A percentile compares a stretch with the other conserved stretches of the same genome.
These are phyloP conservation scores for Platichthys flesus DNA, from an alignment of 2,113 vertebrate genomes.

Conservation along the genomic window DNA sequence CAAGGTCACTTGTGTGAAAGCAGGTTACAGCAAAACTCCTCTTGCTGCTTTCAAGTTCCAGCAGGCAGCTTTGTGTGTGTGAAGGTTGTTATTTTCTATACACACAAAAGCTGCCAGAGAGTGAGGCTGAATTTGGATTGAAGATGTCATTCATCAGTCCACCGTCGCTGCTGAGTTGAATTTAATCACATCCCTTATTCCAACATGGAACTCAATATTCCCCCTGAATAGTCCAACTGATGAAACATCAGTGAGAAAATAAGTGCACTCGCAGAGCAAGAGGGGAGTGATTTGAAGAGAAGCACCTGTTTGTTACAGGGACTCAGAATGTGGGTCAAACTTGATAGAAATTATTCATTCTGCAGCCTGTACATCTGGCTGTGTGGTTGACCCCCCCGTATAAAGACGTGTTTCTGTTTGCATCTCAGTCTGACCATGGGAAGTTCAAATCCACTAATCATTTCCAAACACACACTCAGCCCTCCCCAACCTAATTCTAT, in stretches of 20 bases:
- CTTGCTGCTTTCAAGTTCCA: not conserved
- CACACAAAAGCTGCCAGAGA: not conserved
- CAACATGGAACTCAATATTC: not conserved
- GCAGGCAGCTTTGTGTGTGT: not conserved
- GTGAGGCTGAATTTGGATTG: not conserved
- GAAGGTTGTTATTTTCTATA: constrained; percentile 20
- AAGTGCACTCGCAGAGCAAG: not conserved
- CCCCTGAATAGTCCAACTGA: no score
- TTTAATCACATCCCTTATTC: constrained; percentile 31
- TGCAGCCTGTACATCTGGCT: constrained; percentile 2
- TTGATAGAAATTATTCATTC: not conserved
- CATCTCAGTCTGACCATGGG: not conserved
- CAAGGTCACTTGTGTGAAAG: constrained; percentile 26
- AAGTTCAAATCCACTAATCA: constrained; percentile 36
- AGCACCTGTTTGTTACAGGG: constrained; percentile 41
- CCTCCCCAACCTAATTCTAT: not conserved
- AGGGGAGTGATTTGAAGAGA: constrained; percentile 18
- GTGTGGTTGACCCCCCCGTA: no score
- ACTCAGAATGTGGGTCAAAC: constrained; percentile 65
- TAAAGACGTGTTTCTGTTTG: constrained; percentile 22
- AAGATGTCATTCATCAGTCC: not conserved
- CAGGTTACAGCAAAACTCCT: constrained; percentile 2
- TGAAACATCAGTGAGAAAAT: constrained; percentile 10
- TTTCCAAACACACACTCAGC: not conserved
- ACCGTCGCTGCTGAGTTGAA: not conserved